phyloP scores from a whole-genome alignment of 2,888 invertebrate genomes.

The Apodemia zela region DNA sequence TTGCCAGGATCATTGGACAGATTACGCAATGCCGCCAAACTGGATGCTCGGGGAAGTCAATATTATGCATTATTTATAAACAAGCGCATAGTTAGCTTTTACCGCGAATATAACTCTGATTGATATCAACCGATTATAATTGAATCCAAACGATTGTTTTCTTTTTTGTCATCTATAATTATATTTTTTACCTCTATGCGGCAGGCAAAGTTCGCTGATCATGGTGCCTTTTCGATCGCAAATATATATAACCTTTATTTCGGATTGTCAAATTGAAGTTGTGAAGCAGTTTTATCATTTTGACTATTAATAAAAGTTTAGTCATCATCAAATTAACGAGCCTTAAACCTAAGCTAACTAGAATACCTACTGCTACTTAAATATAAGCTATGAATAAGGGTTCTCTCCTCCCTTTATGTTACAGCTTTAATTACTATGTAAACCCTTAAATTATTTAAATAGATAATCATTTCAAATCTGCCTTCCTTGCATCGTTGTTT shows the following conservation, averaged over 20 bases:
- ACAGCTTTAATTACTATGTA: too few species aligned
- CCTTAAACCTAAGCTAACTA: too few species aligned
- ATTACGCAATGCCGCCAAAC: slow-evolving; percentile 75
- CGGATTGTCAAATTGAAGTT: too few species aligned
- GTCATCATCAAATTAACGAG: too few species aligned
- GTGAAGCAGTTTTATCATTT: too few species aligned
- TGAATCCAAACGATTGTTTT: slow-evolving; percentile 7
- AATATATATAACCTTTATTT: not conserved
- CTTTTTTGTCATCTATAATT: slow-evolving; percentile 5
- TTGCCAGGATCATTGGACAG: slow-evolving; percentile 67
- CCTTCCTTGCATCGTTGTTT: too few species aligned
- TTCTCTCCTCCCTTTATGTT: too few species aligned
- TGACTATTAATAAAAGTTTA: too few species aligned
- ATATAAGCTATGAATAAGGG: too few species aligned
- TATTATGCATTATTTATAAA: slow-evolving; percentile 67
- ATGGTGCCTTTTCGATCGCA: not conserved
- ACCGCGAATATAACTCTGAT: slow-evolving; percentile 32
- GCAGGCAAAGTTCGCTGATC: not conserved
- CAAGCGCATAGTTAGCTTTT: slow-evolving; percentile 40
- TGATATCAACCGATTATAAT: slow-evolving; percentile 21
- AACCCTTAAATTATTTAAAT: too few species aligned
- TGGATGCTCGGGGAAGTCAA: slow-evolving; percentile 62
- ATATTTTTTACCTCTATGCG: not conserved
- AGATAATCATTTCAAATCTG: too few species aligned
- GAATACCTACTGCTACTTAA: too few species aligned